Conservation (phyloP, 1,140 invertebrate genomes). For the Matsumurasca onukii region DNA sequence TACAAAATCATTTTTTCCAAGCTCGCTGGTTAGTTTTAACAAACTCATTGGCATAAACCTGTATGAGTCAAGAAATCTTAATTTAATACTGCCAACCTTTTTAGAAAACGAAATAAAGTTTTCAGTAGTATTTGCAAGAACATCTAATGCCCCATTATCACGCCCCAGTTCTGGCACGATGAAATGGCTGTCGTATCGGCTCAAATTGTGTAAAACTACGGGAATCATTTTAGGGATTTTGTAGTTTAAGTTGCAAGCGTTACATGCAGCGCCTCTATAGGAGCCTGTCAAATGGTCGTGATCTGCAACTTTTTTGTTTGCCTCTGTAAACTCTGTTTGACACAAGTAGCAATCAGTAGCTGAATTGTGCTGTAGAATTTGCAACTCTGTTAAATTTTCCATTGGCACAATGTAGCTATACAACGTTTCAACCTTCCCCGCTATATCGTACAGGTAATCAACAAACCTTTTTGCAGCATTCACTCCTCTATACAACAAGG, state of each 20-base stretch:
- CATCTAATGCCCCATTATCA: neutral
- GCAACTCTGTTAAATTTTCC: neutral
- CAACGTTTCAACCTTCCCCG: neutral
- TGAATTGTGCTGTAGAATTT: neutral
- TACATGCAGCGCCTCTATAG: conserved; percentile 25
- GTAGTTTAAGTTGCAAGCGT: conserved; percentile 34
- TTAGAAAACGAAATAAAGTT: conserved; percentile 2
- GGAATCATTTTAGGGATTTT: conserved; percentile 29
- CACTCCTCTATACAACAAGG: neutral
- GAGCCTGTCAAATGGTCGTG: conserved; percentile 36
- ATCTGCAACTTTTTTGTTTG: conserved; percentile 32
- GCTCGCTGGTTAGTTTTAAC: neutral
- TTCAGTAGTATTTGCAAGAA: neutral
- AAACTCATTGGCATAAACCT: neutral
- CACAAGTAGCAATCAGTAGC: neutral
- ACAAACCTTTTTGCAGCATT: neutral
- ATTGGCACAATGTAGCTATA: neutral
- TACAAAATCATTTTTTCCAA: neutral
- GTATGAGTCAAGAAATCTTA: conserved; percentile 6
- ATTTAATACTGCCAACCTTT: neutral
- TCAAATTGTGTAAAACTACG: conserved; percentile 36
- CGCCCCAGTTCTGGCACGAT: conserved; percentile 27
- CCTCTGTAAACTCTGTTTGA: neutral
- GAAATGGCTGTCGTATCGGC: conserved; percentile 33
- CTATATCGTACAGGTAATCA: neutral